Evolutionary conservation across 2,113 vertebrate genomes (phyloP).

Genomic region (Crotalus helleri): DNA sequence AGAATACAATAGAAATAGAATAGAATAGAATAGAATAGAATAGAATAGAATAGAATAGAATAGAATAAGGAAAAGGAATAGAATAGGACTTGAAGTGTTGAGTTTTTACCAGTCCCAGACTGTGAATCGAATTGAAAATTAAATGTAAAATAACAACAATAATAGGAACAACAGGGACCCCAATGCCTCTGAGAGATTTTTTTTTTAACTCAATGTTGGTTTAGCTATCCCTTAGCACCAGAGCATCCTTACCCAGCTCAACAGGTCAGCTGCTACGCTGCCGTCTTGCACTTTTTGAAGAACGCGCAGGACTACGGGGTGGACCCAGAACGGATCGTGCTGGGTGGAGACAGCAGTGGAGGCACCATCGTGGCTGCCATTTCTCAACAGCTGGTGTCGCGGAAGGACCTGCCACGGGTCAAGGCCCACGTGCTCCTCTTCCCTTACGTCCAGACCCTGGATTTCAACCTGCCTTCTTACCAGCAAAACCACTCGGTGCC

Average conservation of each 20-base stretch:
- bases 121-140: too few relatives aligned
- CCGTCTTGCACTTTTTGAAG: slow-evolving; percentile 78
- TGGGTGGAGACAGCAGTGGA: slow-evolving; percentile 82
- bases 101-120: too few relatives aligned
- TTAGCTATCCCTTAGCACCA: slow-evolving; percentile 77
- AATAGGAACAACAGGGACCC: too few relatives aligned
- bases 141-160: too few relatives aligned
- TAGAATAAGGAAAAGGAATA: too few relatives aligned
- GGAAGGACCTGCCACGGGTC: slow-evolving; percentile 68
- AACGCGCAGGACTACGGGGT: slow-evolving; percentile 68
- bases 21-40: too few relatives aligned
- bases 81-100: too few relatives aligned
- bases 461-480: slow-evolving; percentile 83
- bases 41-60: too few relatives aligned
- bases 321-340: slow-evolving; percentile 66
- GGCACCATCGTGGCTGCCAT: slow-evolving; percentile 70
- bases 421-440: slow-evolving; percentile 84
- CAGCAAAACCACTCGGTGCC: slow-evolving; percentile 76
- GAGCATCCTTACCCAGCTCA: slow-evolving; percentile 71
- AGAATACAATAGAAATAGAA: too few relatives aligned
- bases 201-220: not conserved
- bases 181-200: too few relatives aligned
- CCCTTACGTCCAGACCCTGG: slow-evolving; percentile 71
- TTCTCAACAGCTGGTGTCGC: slow-evolving; percentile 71
- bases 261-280: slow-evolving; percentile 68